phyloP scores from a whole-genome alignment of 2,888 invertebrate species.

The Mesochorus sp. region DNA sequence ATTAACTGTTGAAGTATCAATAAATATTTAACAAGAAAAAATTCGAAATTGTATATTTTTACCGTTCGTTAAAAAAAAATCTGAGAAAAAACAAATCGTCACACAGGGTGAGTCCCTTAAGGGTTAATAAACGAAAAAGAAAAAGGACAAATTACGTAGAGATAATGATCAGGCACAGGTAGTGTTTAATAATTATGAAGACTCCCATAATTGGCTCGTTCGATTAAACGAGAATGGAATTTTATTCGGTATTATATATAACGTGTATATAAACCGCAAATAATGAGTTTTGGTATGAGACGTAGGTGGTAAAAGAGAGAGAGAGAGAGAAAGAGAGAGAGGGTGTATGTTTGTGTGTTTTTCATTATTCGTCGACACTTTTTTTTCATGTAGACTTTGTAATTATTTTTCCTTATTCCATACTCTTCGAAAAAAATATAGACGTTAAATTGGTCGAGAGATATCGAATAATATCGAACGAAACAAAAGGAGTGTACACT shows the following conservation, averaged over 20 bases:
- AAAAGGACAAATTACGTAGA: conserved; percentile 66
- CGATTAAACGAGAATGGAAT: conserved; percentile 50
- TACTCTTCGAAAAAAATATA: conserved; percentile 40
- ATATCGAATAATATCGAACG: conserved; percentile 41
- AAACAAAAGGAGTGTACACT: conserved; percentile 26
- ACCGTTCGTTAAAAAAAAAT: too few relatives aligned
- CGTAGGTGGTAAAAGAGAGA: conserved; percentile 44
- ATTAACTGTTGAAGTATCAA: too few relatives aligned
- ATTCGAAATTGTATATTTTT: too few relatives aligned
- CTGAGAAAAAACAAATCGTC: too few relatives aligned
- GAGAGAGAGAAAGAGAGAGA: conserved; percentile 1
- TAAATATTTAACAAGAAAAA: too few relatives aligned
- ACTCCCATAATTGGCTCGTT: conserved; percentile 49
- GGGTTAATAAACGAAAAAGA: conserved; percentile 38
- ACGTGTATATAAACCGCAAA: conserved; percentile 43
- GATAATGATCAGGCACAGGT: conserved; percentile 78
- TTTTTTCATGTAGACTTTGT: conserved; percentile 7
- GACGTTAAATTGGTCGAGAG: conserved; percentile 52
- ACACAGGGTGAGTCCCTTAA: too few relatives aligned
- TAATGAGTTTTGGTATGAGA: conserved; percentile 56
- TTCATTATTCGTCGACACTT: conserved; percentile 34
- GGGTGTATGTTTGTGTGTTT: conserved; percentile 26
- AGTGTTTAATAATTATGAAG: conserved; percentile 67
- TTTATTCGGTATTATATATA: conserved; percentile 52
- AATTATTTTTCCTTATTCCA: conserved; percentile 14